Base-by-base conservation (phyloP, 2,888 invertebrate genomes). In the Sinotaia quadrata region DNA sequence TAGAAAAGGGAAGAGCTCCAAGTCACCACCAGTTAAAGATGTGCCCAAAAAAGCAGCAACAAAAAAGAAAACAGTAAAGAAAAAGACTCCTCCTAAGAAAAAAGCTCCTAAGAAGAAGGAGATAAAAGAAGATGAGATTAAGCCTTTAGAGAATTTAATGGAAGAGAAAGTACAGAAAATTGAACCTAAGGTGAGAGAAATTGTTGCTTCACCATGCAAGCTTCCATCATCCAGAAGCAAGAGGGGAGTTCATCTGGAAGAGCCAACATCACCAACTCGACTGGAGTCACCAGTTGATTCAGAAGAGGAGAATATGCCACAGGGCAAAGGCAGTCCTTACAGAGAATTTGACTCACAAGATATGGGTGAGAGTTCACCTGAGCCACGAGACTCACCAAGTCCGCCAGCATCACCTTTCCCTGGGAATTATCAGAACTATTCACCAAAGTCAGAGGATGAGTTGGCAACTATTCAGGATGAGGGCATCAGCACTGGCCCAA, bases 321-420 rank as follows among this genome's bases (percentile, higher is more conserved):
- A 73, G 47, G 73, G 73, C 21, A 68, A 68, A 5, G 73, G 70
- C n/a, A 73, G 73, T 33, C 73, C 73, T 4, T 73, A 70, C 47
- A 52, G 73, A n/a, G 73, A 73, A 49, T 77, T 78, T 47, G 78
- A 77, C 68, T 73, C 77, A 57, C 78, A 79, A 41, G 77, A 77
- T 56, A 73, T 77, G 44, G 74, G 77, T 24, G 75, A 67, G 15
- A 63, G 69, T 56, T 65, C 66, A 33, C 61, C 69, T 24, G 63
- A 58, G 49, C 36, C 36, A 8, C 33, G 49, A 47, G 59, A 67
- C 24, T 54, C 62, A 4, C 59, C 72, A 15, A 61, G 70, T 34
- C 68, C 69, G 34, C 67, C 68, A 27, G 65, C 67, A 31, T 57
- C 27, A 4, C 57, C 58, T 21, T 49, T 63, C 21, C 51, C 47